phyloP scores from a whole-genome alignment of 2,888 invertebrate species.

The Microctonus brassicae region DNA sequence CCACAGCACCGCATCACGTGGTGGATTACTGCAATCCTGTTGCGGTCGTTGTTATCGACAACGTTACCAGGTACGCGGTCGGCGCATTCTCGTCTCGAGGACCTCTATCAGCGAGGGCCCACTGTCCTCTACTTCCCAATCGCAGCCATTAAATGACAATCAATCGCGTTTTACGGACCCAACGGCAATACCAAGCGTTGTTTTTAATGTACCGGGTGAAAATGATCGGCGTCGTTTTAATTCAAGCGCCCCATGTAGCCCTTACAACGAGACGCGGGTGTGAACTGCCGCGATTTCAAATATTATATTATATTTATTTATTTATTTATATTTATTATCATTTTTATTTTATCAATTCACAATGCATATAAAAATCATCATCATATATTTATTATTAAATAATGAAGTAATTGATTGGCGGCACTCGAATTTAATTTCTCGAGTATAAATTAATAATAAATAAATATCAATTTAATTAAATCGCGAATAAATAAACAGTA shows the following conservation, averaged over 20 bases:
- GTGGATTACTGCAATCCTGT: conserved; percentile 83
- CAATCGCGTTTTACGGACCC: conserved; percentile 57
- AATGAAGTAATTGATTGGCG: background rate
- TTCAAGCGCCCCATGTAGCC: conserved; percentile 54
- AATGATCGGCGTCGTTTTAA: conserved; percentile 51
- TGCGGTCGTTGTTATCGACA: conserved; percentile 88
- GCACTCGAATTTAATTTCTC: background rate
- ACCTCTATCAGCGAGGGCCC: conserved; percentile 66
- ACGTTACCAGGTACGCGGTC: conserved; percentile 84
- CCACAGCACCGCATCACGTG: conserved; percentile 82
- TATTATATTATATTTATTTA: too few species aligned
- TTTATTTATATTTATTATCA: background rate
- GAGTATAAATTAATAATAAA: background rate
- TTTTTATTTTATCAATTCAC: background rate
- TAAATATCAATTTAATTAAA: background rate
- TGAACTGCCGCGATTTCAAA: conserved; percentile 46
- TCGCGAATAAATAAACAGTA: background rate
- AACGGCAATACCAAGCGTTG: conserved; percentile 64
- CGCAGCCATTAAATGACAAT: conserved; percentile 49
- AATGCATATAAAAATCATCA: background rate
- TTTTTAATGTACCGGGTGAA: conserved; percentile 65
- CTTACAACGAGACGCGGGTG: conserved; percentile 68
- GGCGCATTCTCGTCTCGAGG: conserved; percentile 65
- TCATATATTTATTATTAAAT: background rate
- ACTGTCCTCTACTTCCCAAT: conserved; percentile 62